Evolutionary conservation across 1,140 invertebrate species (phyloP).

Genomic region (Nymphalis io): DNA sequence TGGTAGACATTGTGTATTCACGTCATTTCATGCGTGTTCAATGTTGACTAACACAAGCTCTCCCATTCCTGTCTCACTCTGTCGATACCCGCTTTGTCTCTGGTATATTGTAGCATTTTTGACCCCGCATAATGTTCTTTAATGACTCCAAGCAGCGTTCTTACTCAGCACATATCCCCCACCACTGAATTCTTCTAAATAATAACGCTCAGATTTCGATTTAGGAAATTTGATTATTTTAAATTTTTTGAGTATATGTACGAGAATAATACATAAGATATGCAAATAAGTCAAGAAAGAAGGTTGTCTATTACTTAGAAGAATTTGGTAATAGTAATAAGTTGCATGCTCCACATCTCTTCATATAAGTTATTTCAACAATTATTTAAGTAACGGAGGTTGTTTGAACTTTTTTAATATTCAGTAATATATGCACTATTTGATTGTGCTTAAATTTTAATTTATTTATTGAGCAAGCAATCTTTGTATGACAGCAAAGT

Average conservation of each 20-base stretch:
- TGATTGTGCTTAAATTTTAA: constrained; percentile 23
- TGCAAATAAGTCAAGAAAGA: too few species aligned
- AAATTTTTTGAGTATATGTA: too few species aligned
- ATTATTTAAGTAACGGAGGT: constrained; percentile 40
- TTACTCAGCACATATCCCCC: constrained; percentile 60
- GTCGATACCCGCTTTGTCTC: constrained; percentile 68
- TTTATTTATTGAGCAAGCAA: constrained; percentile 29
- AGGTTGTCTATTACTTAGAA: constrained; percentile 40
- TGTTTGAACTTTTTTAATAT: constrained; percentile 33
- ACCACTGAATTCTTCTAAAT: constrained; percentile 50
- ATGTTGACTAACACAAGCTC: constrained; percentile 72
- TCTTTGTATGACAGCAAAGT: constrained; percentile 37
- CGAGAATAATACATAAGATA: too few species aligned
- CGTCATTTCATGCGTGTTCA: constrained; percentile 71
- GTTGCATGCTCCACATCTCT: constrained; percentile 57
- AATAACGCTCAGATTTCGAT: constrained; percentile 16
- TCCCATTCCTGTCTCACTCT: constrained; percentile 59
- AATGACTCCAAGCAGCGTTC: constrained; percentile 63
- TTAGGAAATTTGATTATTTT: too few species aligned
- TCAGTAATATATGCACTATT: constrained; percentile 15
- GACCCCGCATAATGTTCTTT: constrained; percentile 71
- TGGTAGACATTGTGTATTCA: constrained; percentile 69
- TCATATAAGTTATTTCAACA: constrained; percentile 46
- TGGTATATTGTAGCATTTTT: constrained; percentile 70
- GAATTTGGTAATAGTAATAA: constrained; percentile 49